These are phyloP conservation scores for Eudyptes chrysolophus DNA, from an alignment of 2,113 vertebrate genomes.

Conservation along the genomic window DNA sequence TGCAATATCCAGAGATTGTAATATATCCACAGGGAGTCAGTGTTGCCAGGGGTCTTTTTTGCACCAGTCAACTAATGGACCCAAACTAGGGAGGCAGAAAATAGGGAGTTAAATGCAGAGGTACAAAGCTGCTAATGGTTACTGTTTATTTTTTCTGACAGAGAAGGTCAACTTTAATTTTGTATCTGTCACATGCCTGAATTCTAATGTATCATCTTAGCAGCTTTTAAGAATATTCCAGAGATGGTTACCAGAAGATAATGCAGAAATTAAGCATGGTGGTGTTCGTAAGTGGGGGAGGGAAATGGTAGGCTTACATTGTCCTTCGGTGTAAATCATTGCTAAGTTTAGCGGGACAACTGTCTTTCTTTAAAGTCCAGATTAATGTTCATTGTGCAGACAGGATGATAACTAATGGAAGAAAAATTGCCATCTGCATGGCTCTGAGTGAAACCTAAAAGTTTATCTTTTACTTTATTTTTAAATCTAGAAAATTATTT, in stretches of 20 bases:
- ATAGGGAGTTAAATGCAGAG: constrained; percentile 44
- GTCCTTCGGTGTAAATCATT: not conserved
- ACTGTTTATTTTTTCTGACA: constrained; percentile 64
- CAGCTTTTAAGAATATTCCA: constrained; percentile 50
- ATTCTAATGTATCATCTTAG: constrained; percentile 49
- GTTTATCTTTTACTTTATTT: not conserved
- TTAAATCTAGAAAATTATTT: not conserved
- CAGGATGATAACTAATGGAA: not conserved
- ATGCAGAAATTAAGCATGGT: constrained; percentile 21
- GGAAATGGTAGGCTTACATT: not conserved
- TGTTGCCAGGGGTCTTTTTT: constrained; percentile 15
- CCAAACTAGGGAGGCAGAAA: constrained; percentile 44
- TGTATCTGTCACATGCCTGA: constrained; percentile 51
- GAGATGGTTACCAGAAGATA: constrained; percentile 11
- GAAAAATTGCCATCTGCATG: not conserved
- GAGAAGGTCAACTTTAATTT: constrained; percentile 54
- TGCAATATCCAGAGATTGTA: not conserved
- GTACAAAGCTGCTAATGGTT: constrained; percentile 54
- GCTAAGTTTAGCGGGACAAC: not conserved
- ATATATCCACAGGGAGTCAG: constrained; percentile 43
- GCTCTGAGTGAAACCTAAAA: not conserved
- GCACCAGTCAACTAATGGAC: constrained; percentile 35
- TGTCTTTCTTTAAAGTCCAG: not conserved
- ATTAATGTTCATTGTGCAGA: not conserved
- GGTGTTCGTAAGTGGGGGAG: not conserved